Base-by-base conservation (phyloP, 2,113 vertebrate genomes). In the Stomatorhinus ivindoensis region DNA sequence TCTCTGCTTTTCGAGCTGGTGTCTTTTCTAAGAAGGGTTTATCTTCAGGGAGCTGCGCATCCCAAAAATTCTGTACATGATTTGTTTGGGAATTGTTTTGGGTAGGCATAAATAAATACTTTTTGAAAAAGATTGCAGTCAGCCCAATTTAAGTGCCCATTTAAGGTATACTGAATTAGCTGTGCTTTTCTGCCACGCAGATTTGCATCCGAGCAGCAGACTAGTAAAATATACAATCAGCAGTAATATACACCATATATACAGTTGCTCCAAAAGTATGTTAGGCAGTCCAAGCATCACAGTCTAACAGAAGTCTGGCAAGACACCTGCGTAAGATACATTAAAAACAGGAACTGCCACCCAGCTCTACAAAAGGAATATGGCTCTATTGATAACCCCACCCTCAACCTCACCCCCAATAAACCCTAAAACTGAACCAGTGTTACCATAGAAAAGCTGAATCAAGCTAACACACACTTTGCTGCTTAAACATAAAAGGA, bases 401-500 rank as follows among this genome's bases (percentile, higher is more conserved):
- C 27, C 31, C 31, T 11, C 69, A 42, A 17, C 51, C 50, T 27
- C 17, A 8, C 27, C 31, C 31, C 27, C 69, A 39, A 13, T 17
- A 13, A 76, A 76, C 13, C 69, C 1, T 5, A 76, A 10, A 17
- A 83, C 80, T 83, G 42, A 42, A 46, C 11, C 80, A 44, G 80
- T 47, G 21, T 9, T 24, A 83, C 1, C n/a, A 50, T 10, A 51
- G 47, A 27, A 86, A 86, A 27, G n/a, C 10, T 6, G 42, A 86
- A 27, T 50, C 44, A 17, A 35, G 47, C 44, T 24, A 39, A 83
- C 42, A 42, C 27, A 58, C 27, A n/a, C 31, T 76, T 39, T 39
- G 13, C 69, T 39, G 69, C 69, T 39, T 76, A 88, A 73, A 88
- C 87, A 48, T 39, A 48, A 89, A 90, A 80, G 86, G 6, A 9